A percentile compares a stretch with the other conserved stretches of the same genome.
phyloP scores from a whole-genome alignment of 2,888 invertebrate genomes.

The Heteropelma amictum region DNA sequence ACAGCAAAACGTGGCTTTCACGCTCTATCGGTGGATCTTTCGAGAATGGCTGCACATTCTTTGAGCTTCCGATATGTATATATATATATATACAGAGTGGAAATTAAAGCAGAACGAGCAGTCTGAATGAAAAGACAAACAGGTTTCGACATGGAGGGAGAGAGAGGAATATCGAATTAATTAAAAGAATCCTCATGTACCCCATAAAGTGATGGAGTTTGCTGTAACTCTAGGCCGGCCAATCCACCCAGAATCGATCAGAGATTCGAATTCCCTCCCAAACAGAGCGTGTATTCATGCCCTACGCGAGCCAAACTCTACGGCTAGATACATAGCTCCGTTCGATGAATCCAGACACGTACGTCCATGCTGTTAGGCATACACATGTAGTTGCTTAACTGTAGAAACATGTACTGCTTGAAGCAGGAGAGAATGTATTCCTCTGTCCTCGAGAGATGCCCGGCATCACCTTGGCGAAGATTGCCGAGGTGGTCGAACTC shows the following conservation, averaged over 20 bases:
- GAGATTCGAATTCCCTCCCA: neutral
- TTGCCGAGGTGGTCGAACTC: conserved; percentile 35
- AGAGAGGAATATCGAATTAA: too few species aligned
- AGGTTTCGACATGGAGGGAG: too few species aligned
- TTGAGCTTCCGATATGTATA: neutral
- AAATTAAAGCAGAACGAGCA: too few species aligned
- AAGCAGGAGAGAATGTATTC: conserved; percentile 25
- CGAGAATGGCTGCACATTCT: neutral
- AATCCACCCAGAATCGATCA: conserved; percentile 37
- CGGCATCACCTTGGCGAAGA: conserved; percentile 32
- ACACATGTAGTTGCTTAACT: conserved; percentile 24
- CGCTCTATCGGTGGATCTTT: conserved; percentile 17
- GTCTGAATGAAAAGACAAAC: too few species aligned
- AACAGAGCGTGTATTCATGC: neutral
- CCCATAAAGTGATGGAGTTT: neutral
- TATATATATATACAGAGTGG: too few species aligned
- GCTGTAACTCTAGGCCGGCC: conserved; percentile 1
- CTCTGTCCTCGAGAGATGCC: conserved; percentile 36
- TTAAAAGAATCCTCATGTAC: too few species aligned
- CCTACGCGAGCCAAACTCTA: neutral
- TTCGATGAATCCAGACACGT: conserved; percentile 31
- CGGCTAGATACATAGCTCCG: conserved; percentile 1
- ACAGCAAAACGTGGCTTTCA: neutral
- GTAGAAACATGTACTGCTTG: conserved; percentile 28
- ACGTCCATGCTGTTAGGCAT: conserved; percentile 32